Base-by-base conservation (phyloP, 2,797 vertebrate species). In the Danio choprae region DNA sequence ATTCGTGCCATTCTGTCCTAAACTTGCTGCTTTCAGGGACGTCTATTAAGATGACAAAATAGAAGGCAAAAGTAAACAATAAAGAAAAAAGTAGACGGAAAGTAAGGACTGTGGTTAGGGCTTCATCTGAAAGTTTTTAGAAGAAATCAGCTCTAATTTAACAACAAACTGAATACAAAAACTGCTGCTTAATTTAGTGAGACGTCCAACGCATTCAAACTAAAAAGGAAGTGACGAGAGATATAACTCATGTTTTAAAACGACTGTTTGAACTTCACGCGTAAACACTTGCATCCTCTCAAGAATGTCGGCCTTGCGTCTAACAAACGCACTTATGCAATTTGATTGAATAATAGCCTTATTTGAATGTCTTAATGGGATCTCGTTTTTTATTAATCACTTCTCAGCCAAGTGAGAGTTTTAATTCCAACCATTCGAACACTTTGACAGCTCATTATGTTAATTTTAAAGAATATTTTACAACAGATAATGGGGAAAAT, bases 181-280 rank as follows among this genome's bases (percentile, higher is more conserved):
- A 29, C 29, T 29, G 29, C n/a, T 38, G 29, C 11, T 70, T 50
- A 50, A 13, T 69, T 74, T 56, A 41, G 63, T 67, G 53, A 36
- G 12, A 38, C 51, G 16, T 18, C 77, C 29, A 78, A 36, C 41
- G 41, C 8, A 56, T 70, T 38, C 65, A 65, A 79, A 80, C 59
- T 77, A 65, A 82, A 79, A 46, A 63, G 83, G 79, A 86, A 84
- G 80, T 71, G 75, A 65, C 70, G 84, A 81, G 64, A 70, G 59
- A 67, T 86, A 71, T 83, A 79, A 86, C 87, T 88, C 60, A 77
- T 86, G 77, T 88, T 85, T 80, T 80, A 88, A 88, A 84, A 44
- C 81, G 82, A 86, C 87, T 84, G 88, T 89, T 87, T 89, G 43
- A 81, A 80, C 68, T 81, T 80, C 78, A 88, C 44, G 73, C 83